Evolutionary conservation across 30 jellyfish, hydroid and myxozoan species (phyloP).

Genomic region (Sanderia malayensis): DNA sequence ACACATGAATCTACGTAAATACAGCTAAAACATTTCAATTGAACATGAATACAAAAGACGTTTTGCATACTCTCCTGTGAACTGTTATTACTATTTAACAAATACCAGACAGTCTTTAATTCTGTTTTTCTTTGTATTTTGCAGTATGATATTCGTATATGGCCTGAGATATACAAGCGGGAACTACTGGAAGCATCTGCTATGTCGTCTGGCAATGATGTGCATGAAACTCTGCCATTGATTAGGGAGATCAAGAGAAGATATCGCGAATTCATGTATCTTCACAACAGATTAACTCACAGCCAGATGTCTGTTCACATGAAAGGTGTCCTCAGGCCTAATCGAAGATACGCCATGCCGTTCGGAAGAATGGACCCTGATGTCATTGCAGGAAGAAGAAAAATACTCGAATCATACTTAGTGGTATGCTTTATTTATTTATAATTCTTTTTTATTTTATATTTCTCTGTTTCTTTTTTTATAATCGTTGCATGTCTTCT

Average conservation of each 20-base stretch:
- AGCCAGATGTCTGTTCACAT: constrained; percentile 77
- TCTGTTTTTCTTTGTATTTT: no score
- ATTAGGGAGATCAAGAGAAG: constrained; percentile 88
- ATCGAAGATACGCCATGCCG: constrained; percentile 95
- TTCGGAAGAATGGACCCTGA: constrained; percentile 98
- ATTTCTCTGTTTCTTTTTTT: not conserved
- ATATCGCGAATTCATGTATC: constrained; percentile 87
- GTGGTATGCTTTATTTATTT: constrained; percentile 49
- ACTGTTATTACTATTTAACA: no score
- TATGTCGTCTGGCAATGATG: constrained; percentile 21
- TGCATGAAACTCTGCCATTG: constrained; percentile 64
- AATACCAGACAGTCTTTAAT: no score
- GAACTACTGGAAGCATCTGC: constrained; percentile 56
- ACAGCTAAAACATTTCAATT: no score
- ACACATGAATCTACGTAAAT: no score
- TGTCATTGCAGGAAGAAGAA: constrained; percentile 94
- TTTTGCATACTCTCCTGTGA: no score
- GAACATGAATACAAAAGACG: no score
- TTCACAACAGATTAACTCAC: constrained; percentile 90
- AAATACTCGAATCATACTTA: constrained; percentile 78
- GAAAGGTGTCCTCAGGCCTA: constrained; percentile 91
- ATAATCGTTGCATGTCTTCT: no score
- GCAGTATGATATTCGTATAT: constrained; percentile 90
- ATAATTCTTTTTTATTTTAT: not conserved
- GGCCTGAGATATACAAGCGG: constrained; percentile 90